Conservation (phyloP, 2,888 invertebrate genomes). For the Pyrocoelia pectoralis region DNA sequence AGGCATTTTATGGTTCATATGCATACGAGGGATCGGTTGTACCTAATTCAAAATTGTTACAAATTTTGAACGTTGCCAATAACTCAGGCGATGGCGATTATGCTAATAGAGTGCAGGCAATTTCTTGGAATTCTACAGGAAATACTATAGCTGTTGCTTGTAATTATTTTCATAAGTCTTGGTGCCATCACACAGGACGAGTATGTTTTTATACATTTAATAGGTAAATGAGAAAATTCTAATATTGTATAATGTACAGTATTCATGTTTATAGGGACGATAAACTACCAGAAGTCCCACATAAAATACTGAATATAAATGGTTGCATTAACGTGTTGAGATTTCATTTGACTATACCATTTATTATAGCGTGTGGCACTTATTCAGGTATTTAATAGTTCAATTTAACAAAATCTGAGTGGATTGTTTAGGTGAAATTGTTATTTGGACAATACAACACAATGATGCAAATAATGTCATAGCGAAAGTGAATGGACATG, state of each 20-base stretch:
- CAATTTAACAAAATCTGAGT: neutral
- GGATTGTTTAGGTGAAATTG: conserved; percentile 45
- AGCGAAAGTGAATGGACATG: conserved; percentile 48
- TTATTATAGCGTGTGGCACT: conserved; percentile 61
- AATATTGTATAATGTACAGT: conserved; percentile 14
- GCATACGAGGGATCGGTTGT: conserved; percentile 43
- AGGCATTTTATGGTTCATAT: conserved; percentile 51
- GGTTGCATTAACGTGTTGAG: conserved; percentile 60
- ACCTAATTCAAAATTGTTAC: conserved; percentile 48
- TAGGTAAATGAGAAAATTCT: conserved; percentile 42
- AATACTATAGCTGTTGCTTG: conserved; percentile 55
- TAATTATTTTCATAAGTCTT: conserved; percentile 54
- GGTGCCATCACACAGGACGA: conserved; percentile 57
- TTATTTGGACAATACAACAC: conserved; percentile 54
- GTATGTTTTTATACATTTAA: conserved; percentile 53
- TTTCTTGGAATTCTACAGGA: conserved; percentile 58
- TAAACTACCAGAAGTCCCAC: conserved; percentile 48
- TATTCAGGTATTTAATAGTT: conserved; percentile 50
- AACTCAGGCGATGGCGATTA: conserved; percentile 16
- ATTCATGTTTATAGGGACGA: conserved; percentile 47
- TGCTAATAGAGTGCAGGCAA: conserved; percentile 43
- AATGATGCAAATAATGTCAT: conserved; percentile 50
- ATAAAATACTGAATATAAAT: conserved; percentile 51
- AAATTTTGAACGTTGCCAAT: conserved; percentile 45
- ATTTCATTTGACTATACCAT: conserved; percentile 62